Conservation (phyloP, 2,797 vertebrate species). For the Periophthalmus magnuspinnatus region DNA sequence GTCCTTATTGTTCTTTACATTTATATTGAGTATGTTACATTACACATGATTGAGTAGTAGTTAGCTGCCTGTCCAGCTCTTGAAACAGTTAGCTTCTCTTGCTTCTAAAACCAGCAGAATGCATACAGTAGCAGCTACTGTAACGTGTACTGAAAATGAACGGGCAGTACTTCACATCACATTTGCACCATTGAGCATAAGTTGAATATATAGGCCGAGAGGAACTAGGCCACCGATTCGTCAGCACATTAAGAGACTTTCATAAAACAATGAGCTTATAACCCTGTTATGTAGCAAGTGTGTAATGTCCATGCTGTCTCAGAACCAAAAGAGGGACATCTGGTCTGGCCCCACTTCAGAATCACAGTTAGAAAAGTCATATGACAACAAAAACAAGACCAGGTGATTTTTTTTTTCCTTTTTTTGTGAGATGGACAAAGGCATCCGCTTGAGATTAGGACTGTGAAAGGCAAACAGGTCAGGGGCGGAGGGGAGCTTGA, state of each 20-base stretch:
- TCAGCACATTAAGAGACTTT: constrained; percentile 35
- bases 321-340: constrained; percentile 52
- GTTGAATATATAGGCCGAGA: constrained; percentile 14
- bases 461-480: constrained; percentile 51
- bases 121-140: constrained; percentile 54
- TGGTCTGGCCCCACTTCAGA: constrained; percentile 48
- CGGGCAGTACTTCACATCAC: constrained; percentile 45
- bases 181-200: constrained; percentile 40
- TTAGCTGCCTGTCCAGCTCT: constrained; percentile 70
- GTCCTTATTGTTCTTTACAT: constrained; percentile 52
- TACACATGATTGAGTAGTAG: constrained; percentile 54
- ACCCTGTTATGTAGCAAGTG: constrained; percentile 29
- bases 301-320: constrained; percentile 32
- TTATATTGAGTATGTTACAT: constrained; percentile 46
- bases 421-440: constrained; percentile 50
- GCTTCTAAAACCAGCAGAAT: constrained; percentile 47
- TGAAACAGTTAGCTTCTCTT: constrained; percentile 60
- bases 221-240: constrained; percentile 34
- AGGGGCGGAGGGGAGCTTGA: constrained; percentile 26
- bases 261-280: constrained; percentile 63
- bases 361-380: constrained; percentile 60
- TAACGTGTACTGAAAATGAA: constrained; percentile 34
- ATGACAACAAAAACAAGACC: constrained; percentile 43
- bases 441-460: constrained; percentile 48
- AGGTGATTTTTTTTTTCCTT: constrained; percentile 29